phyloP scores from a whole-genome alignment of 2,113 vertebrate genomes.

The Paratilapia polleni region DNA sequence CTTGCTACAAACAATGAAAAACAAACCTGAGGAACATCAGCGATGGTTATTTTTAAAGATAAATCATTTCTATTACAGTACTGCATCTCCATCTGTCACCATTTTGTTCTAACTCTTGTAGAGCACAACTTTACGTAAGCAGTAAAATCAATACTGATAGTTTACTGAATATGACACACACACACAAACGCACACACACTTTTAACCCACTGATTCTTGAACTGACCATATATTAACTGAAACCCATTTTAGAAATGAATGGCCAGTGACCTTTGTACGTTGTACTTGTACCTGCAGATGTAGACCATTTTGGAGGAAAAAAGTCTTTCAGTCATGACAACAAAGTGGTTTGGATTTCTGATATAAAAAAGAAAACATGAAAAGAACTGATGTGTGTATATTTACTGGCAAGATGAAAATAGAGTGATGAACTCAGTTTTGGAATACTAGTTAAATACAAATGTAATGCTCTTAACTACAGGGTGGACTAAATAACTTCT shows the following conservation, averaged over 20 bases:
- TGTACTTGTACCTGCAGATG: neutral
- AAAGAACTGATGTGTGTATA: neutral
- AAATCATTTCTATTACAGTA: constrained; percentile 34
- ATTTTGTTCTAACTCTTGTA: constrained; percentile 66
- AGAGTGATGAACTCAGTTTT: neutral
- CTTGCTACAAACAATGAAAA: constrained; percentile 6
- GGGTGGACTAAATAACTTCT: neutral
- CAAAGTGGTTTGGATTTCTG: neutral
- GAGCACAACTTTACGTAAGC: constrained; percentile 67
- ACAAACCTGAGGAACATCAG: neutral
- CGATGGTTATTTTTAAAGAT: constrained; percentile 29
- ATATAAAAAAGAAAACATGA: neutral
- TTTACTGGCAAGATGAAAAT: neutral
- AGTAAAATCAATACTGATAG: constrained; percentile 64
- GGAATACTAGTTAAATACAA: constrained; percentile 2
- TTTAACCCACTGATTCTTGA: neutral
- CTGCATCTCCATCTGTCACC: constrained; percentile 49
- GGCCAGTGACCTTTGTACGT: neutral
- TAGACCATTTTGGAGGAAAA: neutral
- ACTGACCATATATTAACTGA: neutral
- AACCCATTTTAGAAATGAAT: neutral
- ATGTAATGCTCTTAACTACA: neutral
- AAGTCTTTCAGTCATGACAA: neutral
- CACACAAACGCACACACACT: neutral
- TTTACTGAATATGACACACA: constrained; percentile 38